Evolutionary conservation across 2,888 invertebrate species (phyloP).

Genomic region (Clistopyga incitator): DNA sequence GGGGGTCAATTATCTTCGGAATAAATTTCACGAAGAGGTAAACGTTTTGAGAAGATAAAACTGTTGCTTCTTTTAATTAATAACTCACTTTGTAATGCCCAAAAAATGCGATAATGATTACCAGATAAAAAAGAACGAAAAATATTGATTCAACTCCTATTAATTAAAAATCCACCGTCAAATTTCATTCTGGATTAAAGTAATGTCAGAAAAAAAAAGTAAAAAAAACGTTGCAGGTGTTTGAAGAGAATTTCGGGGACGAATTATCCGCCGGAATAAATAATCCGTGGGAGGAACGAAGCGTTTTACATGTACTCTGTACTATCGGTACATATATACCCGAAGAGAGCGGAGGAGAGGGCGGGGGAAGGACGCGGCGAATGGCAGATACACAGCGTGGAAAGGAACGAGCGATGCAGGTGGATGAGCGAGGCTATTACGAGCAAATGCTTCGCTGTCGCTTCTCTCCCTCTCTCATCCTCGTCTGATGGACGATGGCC

Average conservation of each 20-base stretch:
- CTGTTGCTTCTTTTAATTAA: too few species aligned
- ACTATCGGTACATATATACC: neutral
- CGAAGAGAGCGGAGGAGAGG: constrained; percentile 15
- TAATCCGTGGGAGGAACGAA: constrained; percentile 24
- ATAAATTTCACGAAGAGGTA: too few species aligned
- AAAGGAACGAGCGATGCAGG: constrained; percentile 69
- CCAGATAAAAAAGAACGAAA: too few species aligned
- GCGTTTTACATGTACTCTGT: constrained; percentile 3
- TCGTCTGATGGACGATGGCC: constrained; percentile 32
- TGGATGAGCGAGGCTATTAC: constrained; percentile 73
- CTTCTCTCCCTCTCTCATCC: constrained; percentile 38
- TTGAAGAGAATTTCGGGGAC: constrained; percentile 32
- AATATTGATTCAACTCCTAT: too few species aligned
- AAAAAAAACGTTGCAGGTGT: constrained; percentile 30
- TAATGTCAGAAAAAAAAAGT: neutral
- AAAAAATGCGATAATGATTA: too few species aligned
- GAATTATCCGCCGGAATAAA: constrained; percentile 56
- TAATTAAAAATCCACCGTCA: too few species aligned
- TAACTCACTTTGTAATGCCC: too few species aligned
- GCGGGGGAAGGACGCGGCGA: too few species aligned
- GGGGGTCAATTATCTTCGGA: too few species aligned
- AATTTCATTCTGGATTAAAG: too few species aligned
- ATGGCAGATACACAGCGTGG: constrained; percentile 4
- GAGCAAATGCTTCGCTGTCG: constrained; percentile 59
- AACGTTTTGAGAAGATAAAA: too few species aligned